Base-by-base conservation (phyloP, 2,113 vertebrate species). In the Amphiprion percula region DNA sequence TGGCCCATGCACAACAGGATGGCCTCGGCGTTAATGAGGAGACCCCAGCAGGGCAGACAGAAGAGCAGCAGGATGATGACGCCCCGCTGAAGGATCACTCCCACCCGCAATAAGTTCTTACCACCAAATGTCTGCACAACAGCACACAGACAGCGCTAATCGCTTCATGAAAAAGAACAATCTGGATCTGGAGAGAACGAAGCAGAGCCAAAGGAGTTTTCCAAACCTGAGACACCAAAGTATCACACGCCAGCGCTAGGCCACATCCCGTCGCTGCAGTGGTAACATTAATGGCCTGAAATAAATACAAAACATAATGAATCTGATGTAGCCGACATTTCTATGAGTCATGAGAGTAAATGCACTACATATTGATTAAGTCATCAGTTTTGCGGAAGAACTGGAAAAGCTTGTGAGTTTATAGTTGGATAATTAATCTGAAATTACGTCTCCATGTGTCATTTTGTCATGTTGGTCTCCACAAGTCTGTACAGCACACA, bases 31-130 rank as follows among this genome's bases (percentile, higher is more conserved):
- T 99, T 99, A 80, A 99, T 76, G 73, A 99, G 96, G 60, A 98
- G 58, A 0, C 94, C 96, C 96, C 97, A 98, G 92, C 98, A 99
- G 16, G 97, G 98, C 28, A 98, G 93, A 86, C 96, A 97, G 92
- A 94, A 96, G 4, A 99, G 85, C 44, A 97, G 92, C 56, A 99
- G 93, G 74, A 97, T 96, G 62, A 99, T 88, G 44, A 90, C 59
- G 2, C 95, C 92, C 0, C 93, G 90, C 88, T 99, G 98, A 62
- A 99, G 92, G 81, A 99, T 96, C 81, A 96, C 94, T 1, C 97
- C 97, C 47, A 99, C 96, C 0, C 94, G 82, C 85, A 94, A 41
- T 90, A 97, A 80, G 85, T 97, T 98, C 80, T 79, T 99, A 49
- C 96, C 88, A 0, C 97, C 97, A 0, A 94, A 99, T 0, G 96